Base-by-base conservation (phyloP, 2,113 vertebrate species). In the Lagenorhynchus albirostris region DNA sequence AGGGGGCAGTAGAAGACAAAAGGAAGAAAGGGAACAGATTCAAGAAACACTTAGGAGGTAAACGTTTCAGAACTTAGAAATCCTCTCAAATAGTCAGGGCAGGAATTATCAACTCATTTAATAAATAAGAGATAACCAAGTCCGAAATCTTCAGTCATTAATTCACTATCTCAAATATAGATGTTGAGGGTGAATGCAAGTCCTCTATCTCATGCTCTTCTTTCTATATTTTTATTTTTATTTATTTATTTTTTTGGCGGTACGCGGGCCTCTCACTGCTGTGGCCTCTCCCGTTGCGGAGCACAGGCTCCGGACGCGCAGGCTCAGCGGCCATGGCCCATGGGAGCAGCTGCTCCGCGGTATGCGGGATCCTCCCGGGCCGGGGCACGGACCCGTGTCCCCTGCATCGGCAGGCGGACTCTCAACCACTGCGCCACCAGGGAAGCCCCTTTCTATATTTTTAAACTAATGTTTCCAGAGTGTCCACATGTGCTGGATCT, bases 1-100 rank as follows among this genome's bases (percentile, higher is more conserved):
- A 68, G 17, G 21, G n/a, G 17, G 31, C 1, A 0, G 3, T 62
- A 1, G 2, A 1, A 11, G 11, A 1, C 20, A 12, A 33, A 44
- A 70, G 77, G 9, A 47, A 10, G 47, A 31, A 60, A n/a, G 6
- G 23, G 85, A 68, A 53, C 2, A 67, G 53, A 62, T 20, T 71
- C 41, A 23, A 76, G 23, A 80, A 62, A 70, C 13, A 41, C 26
- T 17, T 3, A 85, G 55, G 36, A 55, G 33, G 47, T 23, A 80
- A 21, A 2, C 8, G 9, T 84, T 41, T 85, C 33, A 58, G 60
- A 67, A 33, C 17, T 21, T 65, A 18, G 23, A 41, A 21, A 6
- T 20, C 2, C 26, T 33, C 20, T 53, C 1, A 36, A 58, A 44
- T 1, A 29, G 21, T 12, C 26, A 93, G 15, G 38, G 2, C 1